Base-by-base conservation (phyloP, 2,113 vertebrate species). In the Verasper variegatus region DNA sequence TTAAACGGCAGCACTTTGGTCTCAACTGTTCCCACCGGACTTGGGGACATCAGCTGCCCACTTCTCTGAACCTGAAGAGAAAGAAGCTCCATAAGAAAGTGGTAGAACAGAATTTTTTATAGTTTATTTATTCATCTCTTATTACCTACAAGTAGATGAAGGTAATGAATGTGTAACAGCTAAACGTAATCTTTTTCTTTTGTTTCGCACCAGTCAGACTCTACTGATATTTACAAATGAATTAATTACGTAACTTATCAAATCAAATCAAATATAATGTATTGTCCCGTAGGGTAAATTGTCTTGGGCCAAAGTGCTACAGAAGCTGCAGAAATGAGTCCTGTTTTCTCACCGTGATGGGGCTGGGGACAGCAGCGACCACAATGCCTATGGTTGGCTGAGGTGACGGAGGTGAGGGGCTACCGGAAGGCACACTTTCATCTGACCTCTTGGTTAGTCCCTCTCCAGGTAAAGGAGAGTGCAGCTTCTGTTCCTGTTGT, bases 401-500 rank as follows among this genome's bases (percentile, higher is more conserved):
- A 70, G 98, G 97, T 42, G 97, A 98, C 5, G 96, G 95, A 84
- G 98, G 94, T 1, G 95, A 92, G 59, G 97, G 96, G 64, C 96
- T 99, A 58, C 95, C 93, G 60, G 94, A 96, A 75, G 89, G 85
- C 23, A 93, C 45, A 0, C 91, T 0, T 31, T 96, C 91, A 40
- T 97, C 97, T 0, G 89, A 74, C 85, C 95, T 95, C 93, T 94
- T 96, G 57, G 83, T 86, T 68, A 95, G 94, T 62, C 93, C 92
- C 68, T 99, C 98, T 80, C 94, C 95, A 8, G 96, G 96, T 81
- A 95, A 87, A 68, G 98, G 98, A 56, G 97, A 98, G 23, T 97
- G 96, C 37, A 99, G 91, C 87, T 98, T 99, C 92, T 98, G 97
- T 82, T 99, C 98, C 66, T 99, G 98, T 83, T 99, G 97, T 69